Evolutionary conservation across 2,797 vertebrate species (phyloP).

Genomic region (Tolypeutes matacus): DNA sequence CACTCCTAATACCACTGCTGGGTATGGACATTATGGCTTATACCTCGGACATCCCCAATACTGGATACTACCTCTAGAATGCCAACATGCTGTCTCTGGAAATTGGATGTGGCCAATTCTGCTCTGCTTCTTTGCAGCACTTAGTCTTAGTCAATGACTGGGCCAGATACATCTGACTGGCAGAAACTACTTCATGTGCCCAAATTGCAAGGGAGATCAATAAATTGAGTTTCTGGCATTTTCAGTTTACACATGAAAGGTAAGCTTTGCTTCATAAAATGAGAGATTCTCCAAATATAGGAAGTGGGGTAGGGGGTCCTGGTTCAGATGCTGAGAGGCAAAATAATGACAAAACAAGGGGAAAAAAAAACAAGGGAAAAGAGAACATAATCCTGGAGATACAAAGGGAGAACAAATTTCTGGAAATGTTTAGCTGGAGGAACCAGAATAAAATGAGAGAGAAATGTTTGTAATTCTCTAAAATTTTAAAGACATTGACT

Average conservation of each 20-base stretch:
- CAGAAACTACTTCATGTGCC: not conserved
- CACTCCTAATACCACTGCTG: not conserved
- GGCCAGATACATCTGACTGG: not conserved
- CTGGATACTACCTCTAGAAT: not conserved
- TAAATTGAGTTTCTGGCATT: not conserved
- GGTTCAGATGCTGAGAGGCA: not conserved
- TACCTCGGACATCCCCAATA: too few species aligned
- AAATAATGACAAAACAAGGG: not conserved
- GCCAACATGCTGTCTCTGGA: not conserved
- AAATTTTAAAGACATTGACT: constrained; percentile 14
- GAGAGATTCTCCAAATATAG: not conserved
- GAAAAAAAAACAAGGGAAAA: not conserved
- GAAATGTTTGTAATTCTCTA: not conserved
- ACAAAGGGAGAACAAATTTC: not conserved
- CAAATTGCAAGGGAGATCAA: not conserved
- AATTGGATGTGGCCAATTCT: not conserved
- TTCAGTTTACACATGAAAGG: not conserved
- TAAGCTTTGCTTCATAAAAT: not conserved
- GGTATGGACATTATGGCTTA: not conserved
- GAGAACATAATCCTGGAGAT: not conserved
- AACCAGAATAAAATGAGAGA: constrained; percentile 53
- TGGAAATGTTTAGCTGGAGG: not conserved
- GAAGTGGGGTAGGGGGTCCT: not conserved
- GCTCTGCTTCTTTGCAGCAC: not conserved
- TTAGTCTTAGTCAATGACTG: too few species aligned